Evolutionary conservation across 2,797 vertebrate species (phyloP).

Genomic region (Anabacerthia variegaticeps): DNA sequence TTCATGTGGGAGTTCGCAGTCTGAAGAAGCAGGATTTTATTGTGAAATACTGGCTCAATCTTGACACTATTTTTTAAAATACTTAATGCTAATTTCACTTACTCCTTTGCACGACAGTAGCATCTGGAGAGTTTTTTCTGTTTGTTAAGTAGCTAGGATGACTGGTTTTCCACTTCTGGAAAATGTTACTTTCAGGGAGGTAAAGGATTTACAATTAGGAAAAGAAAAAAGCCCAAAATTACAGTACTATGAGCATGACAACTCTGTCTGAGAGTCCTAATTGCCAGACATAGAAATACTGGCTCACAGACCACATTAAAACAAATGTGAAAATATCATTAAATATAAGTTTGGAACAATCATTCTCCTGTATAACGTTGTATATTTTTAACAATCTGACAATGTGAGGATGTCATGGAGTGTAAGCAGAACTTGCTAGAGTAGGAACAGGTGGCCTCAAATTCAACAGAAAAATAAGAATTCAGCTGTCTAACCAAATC

Average conservation of each 20-base stretch:
- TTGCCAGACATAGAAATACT: background rate
- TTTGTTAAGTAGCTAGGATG: background rate
- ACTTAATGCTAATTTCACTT: background rate
- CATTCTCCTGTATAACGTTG: background rate
- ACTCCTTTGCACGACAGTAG: background rate
- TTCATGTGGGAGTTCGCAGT: background rate
- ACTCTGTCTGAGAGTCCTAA: background rate
- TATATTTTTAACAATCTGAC: background rate
- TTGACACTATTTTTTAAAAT: background rate
- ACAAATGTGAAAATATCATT: background rate
- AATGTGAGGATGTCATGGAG: background rate
- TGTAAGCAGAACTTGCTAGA: background rate
- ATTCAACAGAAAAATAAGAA: background rate
- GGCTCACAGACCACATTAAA: background rate
- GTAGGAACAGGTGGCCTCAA: background rate
- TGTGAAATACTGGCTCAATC: background rate
- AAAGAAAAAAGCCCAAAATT: background rate
- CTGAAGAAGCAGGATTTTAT: background rate
- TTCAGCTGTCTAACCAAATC: background rate
- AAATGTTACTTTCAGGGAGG: conserved; percentile 21
- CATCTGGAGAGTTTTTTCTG: conserved; percentile 20
- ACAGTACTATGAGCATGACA: background rate
- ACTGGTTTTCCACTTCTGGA: conserved; percentile 40
- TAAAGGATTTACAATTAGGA: background rate
- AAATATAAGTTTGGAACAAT: background rate